Percentiles rank a stretch among this genome's conserved stretches.
phyloP scores from a whole-genome alignment of 2,113 vertebrate genomes.

The Anhinga anhinga region DNA sequence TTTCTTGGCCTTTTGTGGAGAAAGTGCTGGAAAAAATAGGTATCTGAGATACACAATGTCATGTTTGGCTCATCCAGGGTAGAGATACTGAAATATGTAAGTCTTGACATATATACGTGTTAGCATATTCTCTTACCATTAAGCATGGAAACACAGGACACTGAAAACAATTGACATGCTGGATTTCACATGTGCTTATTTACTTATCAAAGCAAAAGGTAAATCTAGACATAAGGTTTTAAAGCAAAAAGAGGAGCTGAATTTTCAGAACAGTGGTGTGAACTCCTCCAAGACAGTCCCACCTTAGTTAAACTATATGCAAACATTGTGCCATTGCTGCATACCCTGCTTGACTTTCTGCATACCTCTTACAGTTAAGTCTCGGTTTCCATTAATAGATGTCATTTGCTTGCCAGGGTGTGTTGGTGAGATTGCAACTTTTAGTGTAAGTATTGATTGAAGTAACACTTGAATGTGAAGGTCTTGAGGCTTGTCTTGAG shows the following conservation, averaged over 20 bases:
- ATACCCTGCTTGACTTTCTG: not conserved
- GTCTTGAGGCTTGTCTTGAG: not conserved
- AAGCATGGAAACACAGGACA: not conserved
- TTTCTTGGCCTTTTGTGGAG: not conserved
- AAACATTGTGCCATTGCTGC: not conserved
- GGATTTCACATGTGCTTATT: not conserved
- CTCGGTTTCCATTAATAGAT: not conserved
- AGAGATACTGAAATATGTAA: not conserved
- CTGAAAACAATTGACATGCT: not conserved
- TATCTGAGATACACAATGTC: not conserved
- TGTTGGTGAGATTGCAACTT: not conserved
- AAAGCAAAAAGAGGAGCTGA: not conserved
- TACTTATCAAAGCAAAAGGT: not conserved
- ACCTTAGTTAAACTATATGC: not conserved
- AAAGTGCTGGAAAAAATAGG: not conserved
- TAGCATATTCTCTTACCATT: not conserved
- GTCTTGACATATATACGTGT: not conserved
- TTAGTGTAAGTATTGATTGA: not conserved
- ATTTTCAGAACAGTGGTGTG: not conserved
- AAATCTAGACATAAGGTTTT: not conserved
- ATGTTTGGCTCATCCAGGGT: not conserved
- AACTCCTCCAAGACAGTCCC: not conserved
- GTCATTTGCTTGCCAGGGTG: not conserved
- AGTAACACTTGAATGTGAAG: not conserved
- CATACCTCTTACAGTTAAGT: accelerated